phyloP scores from a whole-genome alignment of 2,797 vertebrate genomes.

The Sebastes glaucus region DNA sequence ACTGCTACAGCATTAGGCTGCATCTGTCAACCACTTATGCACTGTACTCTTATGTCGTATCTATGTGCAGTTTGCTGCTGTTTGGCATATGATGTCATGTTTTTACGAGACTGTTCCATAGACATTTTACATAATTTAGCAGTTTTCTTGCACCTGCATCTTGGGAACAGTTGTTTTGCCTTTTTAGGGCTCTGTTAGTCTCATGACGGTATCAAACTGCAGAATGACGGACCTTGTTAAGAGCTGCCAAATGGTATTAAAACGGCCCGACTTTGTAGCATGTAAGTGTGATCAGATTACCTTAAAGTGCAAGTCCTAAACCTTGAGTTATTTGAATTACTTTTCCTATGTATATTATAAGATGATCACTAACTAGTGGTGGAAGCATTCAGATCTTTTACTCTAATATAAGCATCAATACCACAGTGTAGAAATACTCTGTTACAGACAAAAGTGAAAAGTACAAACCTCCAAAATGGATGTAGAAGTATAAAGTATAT shows the following conservation, averaged over 20 bases:
- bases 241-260: background rate
- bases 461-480: background rate
- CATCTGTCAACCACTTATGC: background rate
- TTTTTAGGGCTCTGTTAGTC: conserved; percentile 3
- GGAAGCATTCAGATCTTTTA: background rate
- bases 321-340: background rate
- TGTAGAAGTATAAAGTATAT: background rate
- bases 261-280: background rate
- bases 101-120: conserved; percentile 2
- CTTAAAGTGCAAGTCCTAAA: background rate
- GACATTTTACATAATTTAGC: conserved; percentile 45
- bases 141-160: conserved; percentile 36
- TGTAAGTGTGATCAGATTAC: background rate
- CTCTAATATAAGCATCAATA: background rate
- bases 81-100: conserved; percentile 29
- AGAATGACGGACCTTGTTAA: background rate
- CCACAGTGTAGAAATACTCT: rapidly evolving
- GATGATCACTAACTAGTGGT: background rate
- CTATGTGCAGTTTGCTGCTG: background rate
- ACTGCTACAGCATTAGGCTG: background rate
- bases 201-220: background rate
- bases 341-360: background rate
- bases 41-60: background rate
- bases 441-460: background rate
- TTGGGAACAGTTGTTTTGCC: conserved; percentile 11